These are phyloP conservation scores for Doryteuthis pealeii DNA, from an alignment of 1,140 invertebrate species.

Conservation along the genomic window DNA sequence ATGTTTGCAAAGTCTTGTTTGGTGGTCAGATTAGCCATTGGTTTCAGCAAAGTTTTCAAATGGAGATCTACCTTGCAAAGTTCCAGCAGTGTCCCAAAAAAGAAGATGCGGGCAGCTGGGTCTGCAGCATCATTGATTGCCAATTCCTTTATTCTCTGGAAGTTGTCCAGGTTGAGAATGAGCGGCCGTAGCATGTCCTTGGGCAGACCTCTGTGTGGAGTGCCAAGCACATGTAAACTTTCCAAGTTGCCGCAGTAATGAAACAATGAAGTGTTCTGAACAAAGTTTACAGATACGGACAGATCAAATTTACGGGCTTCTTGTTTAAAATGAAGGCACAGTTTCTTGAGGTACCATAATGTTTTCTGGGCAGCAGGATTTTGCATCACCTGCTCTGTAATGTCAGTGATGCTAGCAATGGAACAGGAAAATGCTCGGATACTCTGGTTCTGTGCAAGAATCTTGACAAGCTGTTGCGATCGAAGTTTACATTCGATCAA, in stretches of 20 bases:
- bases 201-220: slow-evolving; percentile 23
- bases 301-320: slow-evolving; percentile 16
- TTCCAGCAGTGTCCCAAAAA: slow-evolving; percentile 44
- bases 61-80: slow-evolving; percentile 40
- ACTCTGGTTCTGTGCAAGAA: slow-evolving; percentile 28
- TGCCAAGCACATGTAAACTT: slow-evolving; percentile 38
- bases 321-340: slow-evolving; percentile 25
- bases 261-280: slow-evolving; percentile 32
- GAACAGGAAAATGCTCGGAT: slow-evolving; percentile 33
- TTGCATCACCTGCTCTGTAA: slow-evolving; percentile 24
- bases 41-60: slow-evolving; percentile 44
- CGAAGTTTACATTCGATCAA: slow-evolving; percentile 36
- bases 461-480: slow-evolving; percentile 24
- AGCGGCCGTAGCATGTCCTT: slow-evolving; percentile 27
- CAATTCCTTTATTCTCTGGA: slow-evolving; percentile 38
- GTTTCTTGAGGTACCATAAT: slow-evolving; percentile 27
- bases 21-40: slow-evolving; percentile 34
- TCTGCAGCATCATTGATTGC: slow-evolving; percentile 49
- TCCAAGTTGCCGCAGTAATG: slow-evolving; percentile 39
- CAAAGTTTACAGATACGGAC: slow-evolving; percentile 24
- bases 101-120: slow-evolving; percentile 47
- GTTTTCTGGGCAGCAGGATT: slow-evolving; percentile 30
- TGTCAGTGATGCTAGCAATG: slow-evolving; percentile 33
- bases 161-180: slow-evolving; percentile 37
- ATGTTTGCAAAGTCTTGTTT: slow-evolving; percentile 32